Evolutionary conservation across 2,888 invertebrate species (phyloP), one percentile per base, ranked within the genome.

Genomic region (Trissolcus brochymenae): DNA sequence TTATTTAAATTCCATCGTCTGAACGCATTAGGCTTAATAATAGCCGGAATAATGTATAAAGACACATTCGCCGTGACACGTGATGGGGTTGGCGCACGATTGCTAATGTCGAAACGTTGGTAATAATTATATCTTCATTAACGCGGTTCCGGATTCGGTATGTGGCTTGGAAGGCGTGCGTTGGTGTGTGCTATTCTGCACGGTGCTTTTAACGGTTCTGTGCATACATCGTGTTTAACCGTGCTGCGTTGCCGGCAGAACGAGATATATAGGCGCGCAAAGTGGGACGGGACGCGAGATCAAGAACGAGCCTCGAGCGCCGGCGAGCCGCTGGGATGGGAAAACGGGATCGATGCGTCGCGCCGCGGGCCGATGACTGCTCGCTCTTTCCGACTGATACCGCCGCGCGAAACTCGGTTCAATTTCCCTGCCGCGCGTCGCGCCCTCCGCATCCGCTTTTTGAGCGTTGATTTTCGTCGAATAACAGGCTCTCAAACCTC

Each of bases 121-220:
- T 87, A 88, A 88, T 88, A 88, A 88, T 88, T 88, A 88, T 87
- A 87, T 88, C 87, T 88, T 88, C 88, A 87, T 88, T 88, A 88
- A 87, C 86, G 84, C 83, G 84, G 83, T 84, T 85, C 82, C 82
- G 82, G 83, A 77, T 79, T 83, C 82, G 81, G 81, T n/a, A 81
- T 25, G 43, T 46, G 71, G 54, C 46, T 19, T 49, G 73, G 66
- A 79, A 80, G 25, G 49, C 29, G 71, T 53, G 49, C 53, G 51
- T 73, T 16, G 46, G 59, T 51, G 29, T 46, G 74, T 46, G 74
- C 68, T 78, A 57, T 70, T 78, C 71, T 14, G 66, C 74, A 17
- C 16, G 67, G 64, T 59, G 70, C 60, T 64, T 68, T 73, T 76
- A 68, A 59, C 65, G 67, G 66, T 54, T 25, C 59, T 71, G 59